phyloP scores from a whole-genome alignment of 1,140 invertebrate genomes.

The Microvelia longipes region DNA sequence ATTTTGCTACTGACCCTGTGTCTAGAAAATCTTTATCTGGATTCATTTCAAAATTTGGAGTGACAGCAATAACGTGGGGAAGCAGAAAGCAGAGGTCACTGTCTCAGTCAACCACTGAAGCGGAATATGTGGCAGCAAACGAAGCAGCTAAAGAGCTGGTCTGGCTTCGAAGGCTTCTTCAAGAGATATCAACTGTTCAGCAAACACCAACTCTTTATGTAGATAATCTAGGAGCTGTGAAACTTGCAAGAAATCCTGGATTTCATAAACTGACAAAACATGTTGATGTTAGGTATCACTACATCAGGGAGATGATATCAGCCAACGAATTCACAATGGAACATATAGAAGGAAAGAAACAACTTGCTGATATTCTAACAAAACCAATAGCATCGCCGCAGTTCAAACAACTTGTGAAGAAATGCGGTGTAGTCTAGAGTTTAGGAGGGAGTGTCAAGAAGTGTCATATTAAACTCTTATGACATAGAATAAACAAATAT shows the following conservation, averaged over 20 bases:
- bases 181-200: no score
- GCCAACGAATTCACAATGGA: no score
- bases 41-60: background rate
- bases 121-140: slow-evolving; percentile 5
- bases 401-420: background rate
- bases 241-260: no score
- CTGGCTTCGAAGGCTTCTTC: background rate
- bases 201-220: slow-evolving; percentile 18
- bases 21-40: background rate
- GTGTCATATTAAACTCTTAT: no score
- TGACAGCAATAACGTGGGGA: slow-evolving; percentile 4
- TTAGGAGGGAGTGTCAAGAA: no score
- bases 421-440: no score
- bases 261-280: no score
- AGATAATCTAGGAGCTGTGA: no score
- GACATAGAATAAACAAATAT: no score
- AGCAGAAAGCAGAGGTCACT: background rate
- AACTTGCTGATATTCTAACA: background rate
- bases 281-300: no score
- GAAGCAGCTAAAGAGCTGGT: background rate
- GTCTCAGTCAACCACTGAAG: slow-evolving; percentile 4
- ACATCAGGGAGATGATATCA: no score
- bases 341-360: no score
- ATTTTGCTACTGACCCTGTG: slow-evolving; percentile 6
- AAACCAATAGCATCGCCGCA: background rate